Evolutionary conservation across 2,113 vertebrate species (phyloP).

Genomic region (Noturus placidus): DNA sequence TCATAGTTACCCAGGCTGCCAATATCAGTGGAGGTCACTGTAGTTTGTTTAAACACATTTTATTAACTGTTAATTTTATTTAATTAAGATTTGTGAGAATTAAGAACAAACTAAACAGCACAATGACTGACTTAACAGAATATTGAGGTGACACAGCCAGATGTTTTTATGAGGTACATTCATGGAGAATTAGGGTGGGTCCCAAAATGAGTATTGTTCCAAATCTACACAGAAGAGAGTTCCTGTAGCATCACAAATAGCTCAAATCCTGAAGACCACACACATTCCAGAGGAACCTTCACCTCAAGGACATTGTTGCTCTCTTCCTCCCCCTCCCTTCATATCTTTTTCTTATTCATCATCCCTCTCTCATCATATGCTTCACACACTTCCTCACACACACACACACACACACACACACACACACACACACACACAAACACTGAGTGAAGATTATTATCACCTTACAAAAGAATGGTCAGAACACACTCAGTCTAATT

Average conservation of each 20-base stretch:
- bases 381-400: slow-evolving; percentile 10
- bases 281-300: slow-evolving; percentile 36
- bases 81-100: not conserved
- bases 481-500: not conserved
- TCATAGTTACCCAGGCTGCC: too few species aligned
- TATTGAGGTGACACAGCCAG: not conserved
- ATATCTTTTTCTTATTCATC: slow-evolving; percentile 27
- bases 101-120: not conserved
- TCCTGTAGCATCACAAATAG: slow-evolving; percentile 2
- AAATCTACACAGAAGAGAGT: slow-evolving; percentile 12
- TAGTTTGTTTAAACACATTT: too few species aligned
- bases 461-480: not conserved
- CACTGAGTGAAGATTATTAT: not conserved
- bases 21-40: too few species aligned
- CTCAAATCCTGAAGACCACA: slow-evolving; percentile 34
- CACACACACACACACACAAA: not conserved
- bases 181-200: not conserved
- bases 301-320: slow-evolving; percentile 43
- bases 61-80: too few species aligned
- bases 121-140: not conserved
- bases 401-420: slow-evolving; percentile 38
- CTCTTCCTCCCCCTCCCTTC: not conserved
- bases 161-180: not conserved
- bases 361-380: slow-evolving; percentile 27
- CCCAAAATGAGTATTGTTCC: not conserved